phyloP scores from a whole-genome alignment of 2,888 invertebrate species.

The Neoascia interrupta region DNA sequence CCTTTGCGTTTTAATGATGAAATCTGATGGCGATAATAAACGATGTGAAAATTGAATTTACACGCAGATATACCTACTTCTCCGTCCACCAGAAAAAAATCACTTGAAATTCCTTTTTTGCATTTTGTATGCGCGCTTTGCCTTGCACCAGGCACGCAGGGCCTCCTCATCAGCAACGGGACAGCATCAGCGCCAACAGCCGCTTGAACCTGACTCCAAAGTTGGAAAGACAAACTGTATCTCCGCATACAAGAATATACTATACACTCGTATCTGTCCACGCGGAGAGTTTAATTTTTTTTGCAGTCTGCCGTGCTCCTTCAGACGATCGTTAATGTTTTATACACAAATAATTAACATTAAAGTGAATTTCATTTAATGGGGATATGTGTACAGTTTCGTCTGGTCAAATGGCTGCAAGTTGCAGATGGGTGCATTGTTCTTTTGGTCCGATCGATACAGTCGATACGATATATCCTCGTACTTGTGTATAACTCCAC shows the following conservation, averaged over 20 bases:
- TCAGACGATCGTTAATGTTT: conserved; percentile 53
- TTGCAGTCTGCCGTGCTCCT: conserved; percentile 2
- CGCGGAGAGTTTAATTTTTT: conserved; percentile 17
- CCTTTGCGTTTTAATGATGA: conserved; percentile 67
- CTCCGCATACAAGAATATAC: conserved; percentile 7
- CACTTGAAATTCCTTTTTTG: conserved; percentile 64
- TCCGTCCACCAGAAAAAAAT: conserved; percentile 20
- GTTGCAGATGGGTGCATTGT: conserved; percentile 23
- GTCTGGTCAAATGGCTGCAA: conserved; percentile 22
- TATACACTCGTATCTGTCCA: conserved; percentile 30
- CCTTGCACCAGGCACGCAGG: background rate
- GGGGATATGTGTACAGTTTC: conserved; percentile 43
- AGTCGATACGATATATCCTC: no score
- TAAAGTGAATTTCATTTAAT: conserved; percentile 65
- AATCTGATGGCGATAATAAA: conserved; percentile 67
- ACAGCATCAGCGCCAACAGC: conserved; percentile 19
- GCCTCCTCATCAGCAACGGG: conserved; percentile 26
- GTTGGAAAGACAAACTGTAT: conserved; percentile 44
- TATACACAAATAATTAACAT: conserved; percentile 63
- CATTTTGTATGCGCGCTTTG: conserved; percentile 43
- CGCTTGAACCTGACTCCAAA: conserved; percentile 24
- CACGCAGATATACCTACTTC: conserved; percentile 23
- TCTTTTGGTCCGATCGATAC: conserved; percentile 6
- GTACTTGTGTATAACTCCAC: background rate
- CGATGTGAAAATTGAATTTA: conserved; percentile 68